Evolutionary conservation across 2,113 vertebrate species (phyloP), one percentile per base, ranked within the genome.

Genomic region (Typhlomys cinereus): DNA sequence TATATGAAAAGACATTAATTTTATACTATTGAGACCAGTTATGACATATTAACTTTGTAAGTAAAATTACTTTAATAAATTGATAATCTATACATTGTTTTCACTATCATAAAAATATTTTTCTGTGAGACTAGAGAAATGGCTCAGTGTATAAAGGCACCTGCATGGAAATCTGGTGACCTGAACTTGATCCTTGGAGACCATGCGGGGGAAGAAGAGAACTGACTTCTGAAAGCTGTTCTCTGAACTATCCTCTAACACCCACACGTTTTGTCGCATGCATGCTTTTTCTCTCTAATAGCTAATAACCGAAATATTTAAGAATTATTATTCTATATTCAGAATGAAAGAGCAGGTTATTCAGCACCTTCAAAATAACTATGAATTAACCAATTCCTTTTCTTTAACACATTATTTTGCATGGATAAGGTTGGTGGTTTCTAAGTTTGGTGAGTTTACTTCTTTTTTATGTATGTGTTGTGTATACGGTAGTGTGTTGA

Each of bases 51-150:
- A 31, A 66, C 31, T 76, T 76, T 61, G 10, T 27, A 75, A 88
- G 36, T 62, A 90, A 95, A 87, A 95, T 69, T 44, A 93, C 18
- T 71, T 15, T 79, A 79, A 88, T 48, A 82, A 74, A 36, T 10
- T 86, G 67, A 82, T 57, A 85, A 92, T 12, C 17, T 80, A 74
- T 41, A 64, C 7, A 81, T 27, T 62, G 34, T 2, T 83, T 92
- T 83, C 13, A 50, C 12, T 20, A n/a, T 61, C 86, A 91, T 48
- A 90, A 82, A 70, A 84, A 79, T 59, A 57, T 41, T 59, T 29
- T 57, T 57, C 54, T 57, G 54, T n/a, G 54, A 21, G 54, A 4
- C 54, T 57, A 21, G 54, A 57, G 54, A 57, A 21, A 57, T 57
- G 54, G 54, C 15, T 57, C 54, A 57, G 7, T 15, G 15, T 14